Conservation (phyloP, 2,797 vertebrate genomes). For the Fundulus diaphanus region DNA sequence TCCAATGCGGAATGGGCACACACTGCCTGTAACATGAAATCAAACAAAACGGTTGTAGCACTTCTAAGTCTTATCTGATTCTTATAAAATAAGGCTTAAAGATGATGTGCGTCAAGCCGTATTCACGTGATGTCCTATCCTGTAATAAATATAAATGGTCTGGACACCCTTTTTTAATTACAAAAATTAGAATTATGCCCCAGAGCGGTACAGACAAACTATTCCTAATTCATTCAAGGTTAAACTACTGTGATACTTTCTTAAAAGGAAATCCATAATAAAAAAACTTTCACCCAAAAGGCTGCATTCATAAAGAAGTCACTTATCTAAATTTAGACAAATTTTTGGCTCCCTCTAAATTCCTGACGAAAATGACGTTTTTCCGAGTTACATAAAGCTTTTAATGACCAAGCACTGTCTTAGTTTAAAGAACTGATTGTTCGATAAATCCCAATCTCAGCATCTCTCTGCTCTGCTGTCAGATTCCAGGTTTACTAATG, state of each 20-base stretch:
- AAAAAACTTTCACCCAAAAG: background rate
- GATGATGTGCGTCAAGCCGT: no score
- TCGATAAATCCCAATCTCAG: background rate
- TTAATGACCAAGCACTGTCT: background rate
- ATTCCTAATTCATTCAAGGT: background rate
- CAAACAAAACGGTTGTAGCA: no score
- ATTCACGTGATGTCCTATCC: no score
- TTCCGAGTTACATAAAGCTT: background rate
- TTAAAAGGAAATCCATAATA: background rate
- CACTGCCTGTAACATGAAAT: no score
- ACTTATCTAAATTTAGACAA: background rate
- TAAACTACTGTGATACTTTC: background rate
- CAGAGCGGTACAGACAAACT: background rate
- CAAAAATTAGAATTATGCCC: background rate
- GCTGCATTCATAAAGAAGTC: background rate
- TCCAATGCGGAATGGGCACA: no score
- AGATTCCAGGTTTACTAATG: no score
- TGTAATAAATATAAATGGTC: no score
- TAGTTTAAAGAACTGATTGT: background rate
- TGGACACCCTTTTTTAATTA: background rate
- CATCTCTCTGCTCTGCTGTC: background rate
- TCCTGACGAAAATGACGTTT: background rate
- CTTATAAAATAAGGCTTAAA: no score
- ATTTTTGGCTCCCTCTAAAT: background rate
- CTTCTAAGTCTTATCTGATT: no score